Evolutionary conservation across 2,888 invertebrate genomes (phyloP).

Genomic region (Xylophagus ater): DNA sequence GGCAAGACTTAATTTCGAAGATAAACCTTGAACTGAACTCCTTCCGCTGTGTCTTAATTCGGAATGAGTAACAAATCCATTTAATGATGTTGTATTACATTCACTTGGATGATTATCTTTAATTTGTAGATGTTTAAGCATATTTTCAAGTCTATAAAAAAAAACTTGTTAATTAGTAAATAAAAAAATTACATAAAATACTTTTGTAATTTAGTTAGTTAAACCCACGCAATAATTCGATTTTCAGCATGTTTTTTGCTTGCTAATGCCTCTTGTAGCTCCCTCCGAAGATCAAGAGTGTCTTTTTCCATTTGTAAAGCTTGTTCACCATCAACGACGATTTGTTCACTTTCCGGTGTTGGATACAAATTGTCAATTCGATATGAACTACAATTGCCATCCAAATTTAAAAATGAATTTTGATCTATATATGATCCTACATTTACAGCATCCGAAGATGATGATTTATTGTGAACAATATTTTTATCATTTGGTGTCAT

Average conservation of each 20-base stretch:
- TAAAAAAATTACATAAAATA: slow-evolving; percentile 3
- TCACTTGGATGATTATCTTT: slow-evolving; percentile 19
- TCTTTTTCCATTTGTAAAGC: slow-evolving; percentile 21
- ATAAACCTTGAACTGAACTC: slow-evolving; percentile 15
- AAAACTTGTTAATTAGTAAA: slow-evolving; percentile 11
- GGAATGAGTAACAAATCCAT: neutral
- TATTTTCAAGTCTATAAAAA: slow-evolving; percentile 36
- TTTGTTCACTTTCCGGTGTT: slow-evolving; percentile 7
- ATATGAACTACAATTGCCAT: slow-evolving; percentile 1
- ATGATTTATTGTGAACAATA: slow-evolving; percentile 10
- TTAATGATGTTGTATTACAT: neutral
- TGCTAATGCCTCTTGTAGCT: slow-evolving; percentile 34
- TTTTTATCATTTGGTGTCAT: slow-evolving; percentile 5
- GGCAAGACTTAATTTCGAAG: slow-evolving; percentile 32
- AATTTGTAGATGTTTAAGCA: slow-evolving; percentile 35
- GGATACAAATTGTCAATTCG: slow-evolving; percentile 6
- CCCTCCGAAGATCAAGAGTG: slow-evolving; percentile 31
- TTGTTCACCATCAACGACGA: slow-evolving; percentile 13
- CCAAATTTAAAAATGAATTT: slow-evolving; percentile 3
- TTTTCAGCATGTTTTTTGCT: slow-evolving; percentile 37
- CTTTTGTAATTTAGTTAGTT: slow-evolving; percentile 14
- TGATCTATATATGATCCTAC: slow-evolving; percentile 13
- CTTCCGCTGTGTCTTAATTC: slow-evolving; percentile 1
- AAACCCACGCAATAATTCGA: slow-evolving; percentile 40
- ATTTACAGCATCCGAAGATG: slow-evolving; percentile 10